Evolutionary conservation across 30 jellyfish, hydroid and myxozoan species (phyloP), one percentile per base, ranked within the genome.

Genomic region (Cassiopea xamachana): DNA sequence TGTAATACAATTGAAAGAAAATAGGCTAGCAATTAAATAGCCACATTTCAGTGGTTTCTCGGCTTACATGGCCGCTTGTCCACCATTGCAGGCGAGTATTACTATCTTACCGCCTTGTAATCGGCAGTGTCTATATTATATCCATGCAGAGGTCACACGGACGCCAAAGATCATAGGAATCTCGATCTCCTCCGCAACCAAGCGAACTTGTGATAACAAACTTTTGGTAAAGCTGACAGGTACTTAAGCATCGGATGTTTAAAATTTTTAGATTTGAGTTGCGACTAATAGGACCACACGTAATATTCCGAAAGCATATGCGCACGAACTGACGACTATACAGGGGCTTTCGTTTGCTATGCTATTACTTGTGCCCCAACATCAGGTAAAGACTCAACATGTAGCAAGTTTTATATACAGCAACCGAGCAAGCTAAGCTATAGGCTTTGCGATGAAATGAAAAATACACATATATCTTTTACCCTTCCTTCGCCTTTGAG

Each of bases 161-260:
- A 80, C 83, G 90, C 82, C 90, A 82, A 82, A 82, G 90, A 82
- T 82, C 90, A 68, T 19, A 82, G 58, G 74, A 60, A 68, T n/a
- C 15, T 17, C 46, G n/a, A 16, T 58, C 73, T 82, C 82, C 90
- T 68, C 49, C 90, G 82, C 82, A 67, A 69, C 87, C n/a, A 64
- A 64, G 8, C 2, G 43, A 13, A 64, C 15, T 17, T 64, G 64
- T 64, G 74, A 2, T 64, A 64, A 64, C 74, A 64, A 64, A 64
- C 19, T 64, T 64, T 27, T 64, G 74, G 74, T 64, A 64, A 14
- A 64, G 74, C 5, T 64, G 27, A 64, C 74, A 64, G 43, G 74
- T 9, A 14, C 15, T 27, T 64, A 64, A 55, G 64, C 64, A 3
- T 55, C 12, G 64, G 64, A 0, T 55, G 7, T 3, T 6, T 0